Base-by-base conservation (phyloP, 2,888 invertebrate species). In the Abrostola triplasia region DNA sequence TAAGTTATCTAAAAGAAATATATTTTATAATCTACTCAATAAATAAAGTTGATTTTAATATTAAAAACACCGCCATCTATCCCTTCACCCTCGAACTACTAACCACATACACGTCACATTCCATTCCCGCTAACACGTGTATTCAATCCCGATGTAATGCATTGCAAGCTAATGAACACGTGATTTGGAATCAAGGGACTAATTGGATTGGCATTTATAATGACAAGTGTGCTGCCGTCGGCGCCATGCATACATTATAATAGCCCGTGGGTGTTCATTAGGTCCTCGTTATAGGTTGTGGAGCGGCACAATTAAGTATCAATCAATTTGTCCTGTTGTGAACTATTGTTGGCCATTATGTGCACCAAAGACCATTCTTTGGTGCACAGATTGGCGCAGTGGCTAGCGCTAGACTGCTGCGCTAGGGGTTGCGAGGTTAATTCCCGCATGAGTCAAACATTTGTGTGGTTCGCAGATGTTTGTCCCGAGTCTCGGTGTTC, bases 111-210 rank as follows among this genome's bases (percentile, higher is more conserved):
- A 35, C 11, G 24, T 5, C 6, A 37, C 6, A 40, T 38, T 36
- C n/a, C 6, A 53, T 55, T 65, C 65, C n/a, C 51, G 49, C 36
- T 41, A n/a, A n/a, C n/a, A 9, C 9, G 11, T 42, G 36, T 44
- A 36, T 42, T 44, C 40, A 54, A 62, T 58, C 35, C 60, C 62
- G 67, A 63, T 74, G 59, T 55, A 70, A 64, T 24, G 44, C 44
- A 47, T 47, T 24, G 42, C 48, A 11, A 54, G 54, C 66, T 76
- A 78, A 74, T 80, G 73, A 80, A 53, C 68, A 50, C 59, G 47
- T 67, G 67, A 80, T 79, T 72, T 67, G 68, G 49, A 66, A 65
- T 70, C 64, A 60, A 57, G 59, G 35, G 40, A 51, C 54, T 63
- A 62, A 64, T 77, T 70, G 59, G 72, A 38, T 75, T 55, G 60